These are phyloP conservation scores for Tachina lurida DNA, from an alignment of 2,888 invertebrate genomes.

Conservation along the genomic window DNA sequence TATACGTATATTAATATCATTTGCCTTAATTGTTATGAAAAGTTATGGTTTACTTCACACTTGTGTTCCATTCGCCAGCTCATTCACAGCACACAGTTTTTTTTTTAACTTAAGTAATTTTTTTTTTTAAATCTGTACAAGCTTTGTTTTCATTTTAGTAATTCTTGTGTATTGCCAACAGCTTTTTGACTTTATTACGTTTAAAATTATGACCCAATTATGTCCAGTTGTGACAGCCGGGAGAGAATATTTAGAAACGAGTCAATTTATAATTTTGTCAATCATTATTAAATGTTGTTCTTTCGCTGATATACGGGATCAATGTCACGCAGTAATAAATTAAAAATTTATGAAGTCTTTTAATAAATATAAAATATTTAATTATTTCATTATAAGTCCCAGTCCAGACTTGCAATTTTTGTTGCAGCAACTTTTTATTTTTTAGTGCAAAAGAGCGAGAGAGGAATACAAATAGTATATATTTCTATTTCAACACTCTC, in stretches of 20 bases:
- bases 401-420: too few relatives aligned
- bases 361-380: conserved; percentile 33
- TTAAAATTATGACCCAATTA: conserved; percentile 60
- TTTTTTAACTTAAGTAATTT: background rate
- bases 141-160: background rate
- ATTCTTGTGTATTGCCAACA: background rate
- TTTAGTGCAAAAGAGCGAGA: too few relatives aligned
- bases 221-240: conserved; percentile 34
- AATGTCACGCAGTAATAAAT: conserved; percentile 51
- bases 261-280: conserved; percentile 58
- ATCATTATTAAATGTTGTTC: conserved; percentile 59
- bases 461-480: too few relatives aligned
- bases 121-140: background rate
- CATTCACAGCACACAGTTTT: background rate
- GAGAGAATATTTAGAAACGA: conserved; percentile 14
- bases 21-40: conserved; percentile 28
- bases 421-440: too few relatives aligned
- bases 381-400: conserved; percentile 18
- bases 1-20: background rate
- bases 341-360: conserved; percentile 2
- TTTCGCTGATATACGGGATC: conserved; percentile 34
- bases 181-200: conserved; percentile 25
- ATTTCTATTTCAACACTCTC: too few relatives aligned
- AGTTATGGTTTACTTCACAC: conserved; percentile 30
- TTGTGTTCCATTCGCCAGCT: background rate